Evolutionary conservation across 2,113 vertebrate genomes (phyloP).

Genomic region (Salvelinus fontinalis): DNA sequence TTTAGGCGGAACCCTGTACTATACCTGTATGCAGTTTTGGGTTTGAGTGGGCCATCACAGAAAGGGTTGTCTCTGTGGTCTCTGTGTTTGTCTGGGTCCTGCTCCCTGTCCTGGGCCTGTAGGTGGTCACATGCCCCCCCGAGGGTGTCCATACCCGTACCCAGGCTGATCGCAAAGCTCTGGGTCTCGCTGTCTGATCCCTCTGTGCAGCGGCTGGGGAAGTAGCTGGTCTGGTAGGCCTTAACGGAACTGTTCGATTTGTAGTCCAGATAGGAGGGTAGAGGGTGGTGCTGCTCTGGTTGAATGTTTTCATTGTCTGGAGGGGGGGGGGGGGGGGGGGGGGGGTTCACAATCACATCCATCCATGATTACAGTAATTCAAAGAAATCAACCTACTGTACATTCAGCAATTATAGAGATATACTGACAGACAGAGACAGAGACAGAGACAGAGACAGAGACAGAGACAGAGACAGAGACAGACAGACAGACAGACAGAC

Average conservation of each 20-base stretch:
- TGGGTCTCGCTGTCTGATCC: constrained; percentile 73
- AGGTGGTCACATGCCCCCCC: constrained; percentile 84
- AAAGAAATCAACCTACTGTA: no score
- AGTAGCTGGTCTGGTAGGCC: constrained; percentile 89
- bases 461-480: no score
- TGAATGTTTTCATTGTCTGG: constrained; percentile 78
- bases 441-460: no score
- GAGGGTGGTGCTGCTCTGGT: constrained; percentile 83
- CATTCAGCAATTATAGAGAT: no score
- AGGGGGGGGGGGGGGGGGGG: not conserved
- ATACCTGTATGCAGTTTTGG: constrained; percentile 90
- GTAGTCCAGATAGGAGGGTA: constrained; percentile 93
- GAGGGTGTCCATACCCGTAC: constrained; percentile 84
- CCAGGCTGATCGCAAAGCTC: constrained; percentile 83
- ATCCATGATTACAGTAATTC: no score
- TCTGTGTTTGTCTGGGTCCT: constrained; percentile 15
- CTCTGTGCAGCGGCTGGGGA: constrained; percentile 83
- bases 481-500: accelerated
- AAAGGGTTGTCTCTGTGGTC: constrained; percentile 67
- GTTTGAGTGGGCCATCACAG: constrained; percentile 92
- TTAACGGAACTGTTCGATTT: constrained; percentile 82
- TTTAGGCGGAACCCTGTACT: not conserved
- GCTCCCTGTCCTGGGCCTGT: constrained; percentile 36
- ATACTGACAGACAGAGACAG: no score
- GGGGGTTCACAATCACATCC: no score